Percentiles rank a stretch among this genome's conserved stretches.
phyloP scores from a whole-genome alignment of 2,888 invertebrate species.

The Lepidocyrtoides sp. region DNA sequence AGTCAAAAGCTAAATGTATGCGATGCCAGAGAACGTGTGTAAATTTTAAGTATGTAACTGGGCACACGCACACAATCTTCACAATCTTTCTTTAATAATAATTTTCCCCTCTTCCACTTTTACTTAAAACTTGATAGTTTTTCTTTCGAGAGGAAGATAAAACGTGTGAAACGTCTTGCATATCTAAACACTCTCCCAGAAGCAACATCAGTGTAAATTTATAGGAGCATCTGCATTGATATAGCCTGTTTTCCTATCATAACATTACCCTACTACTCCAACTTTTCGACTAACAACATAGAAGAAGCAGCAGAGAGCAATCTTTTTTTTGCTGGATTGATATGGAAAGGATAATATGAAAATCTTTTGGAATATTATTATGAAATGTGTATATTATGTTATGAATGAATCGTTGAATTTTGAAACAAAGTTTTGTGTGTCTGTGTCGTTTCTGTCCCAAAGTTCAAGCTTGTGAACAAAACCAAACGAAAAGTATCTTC shows the following conservation, averaged over 20 bases:
- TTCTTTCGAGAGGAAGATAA: slow-evolving; percentile 74
- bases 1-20: neutral
- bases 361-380: neutral
- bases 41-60: slow-evolving; percentile 27
- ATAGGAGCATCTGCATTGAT: neutral
- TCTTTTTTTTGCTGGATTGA: slow-evolving; percentile 12
- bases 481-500: slow-evolving; percentile 23
- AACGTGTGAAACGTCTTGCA: slow-evolving; percentile 80
- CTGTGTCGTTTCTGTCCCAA: slow-evolving; percentile 22
- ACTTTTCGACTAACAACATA: neutral
- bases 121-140: slow-evolving; percentile 80
- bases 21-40: slow-evolving; percentile 27
- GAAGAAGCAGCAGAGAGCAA: neutral
- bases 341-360: slow-evolving; percentile 12
- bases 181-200: slow-evolving; percentile 57
- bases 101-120: slow-evolving; percentile 57
- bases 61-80: slow-evolving; percentile 47
- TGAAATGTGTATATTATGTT: slow-evolving; percentile 28
- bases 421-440: slow-evolving; percentile 51
- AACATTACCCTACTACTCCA: neutral
- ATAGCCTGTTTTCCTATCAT: neutral
- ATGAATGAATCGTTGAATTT: slow-evolving; percentile 46
- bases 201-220: neutral
- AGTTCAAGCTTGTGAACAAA: slow-evolving; percentile 23
- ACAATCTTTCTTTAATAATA: slow-evolving; percentile 63